Conservation (phyloP, 92 coral and sea anemone species). For the Pocillopora meandrina region DNA sequence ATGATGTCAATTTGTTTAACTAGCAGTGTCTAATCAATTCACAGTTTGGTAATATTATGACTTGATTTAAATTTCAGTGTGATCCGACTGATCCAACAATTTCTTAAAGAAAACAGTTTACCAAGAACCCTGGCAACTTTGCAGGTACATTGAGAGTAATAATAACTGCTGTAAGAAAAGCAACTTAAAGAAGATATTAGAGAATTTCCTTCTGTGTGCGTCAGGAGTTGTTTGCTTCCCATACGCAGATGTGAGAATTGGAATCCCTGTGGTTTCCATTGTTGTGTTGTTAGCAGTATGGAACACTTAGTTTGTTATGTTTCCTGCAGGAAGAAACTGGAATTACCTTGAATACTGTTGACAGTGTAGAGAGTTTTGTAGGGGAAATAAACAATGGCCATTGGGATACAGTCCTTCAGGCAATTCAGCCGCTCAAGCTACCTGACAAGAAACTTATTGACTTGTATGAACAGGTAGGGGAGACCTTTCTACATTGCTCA, state of each 20-base stretch:
- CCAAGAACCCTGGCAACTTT: constrained; percentile 90
- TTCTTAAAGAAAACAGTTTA: constrained; percentile 90
- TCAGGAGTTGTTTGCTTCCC: too few relatives aligned
- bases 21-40: too few relatives aligned
- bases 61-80: constrained; percentile 59
- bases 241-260: too few relatives aligned
- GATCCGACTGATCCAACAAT: constrained; percentile 90
- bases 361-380: constrained; percentile 97
- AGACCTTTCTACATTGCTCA: too few relatives aligned
- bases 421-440: constrained; percentile 91
- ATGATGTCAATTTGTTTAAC: too few relatives aligned
- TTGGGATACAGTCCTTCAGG: constrained; percentile 98
- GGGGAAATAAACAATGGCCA: constrained; percentile 98
- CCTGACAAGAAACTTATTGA: constrained; percentile 98
- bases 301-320: not conserved
- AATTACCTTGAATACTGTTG: constrained; percentile 93
- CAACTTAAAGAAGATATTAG: too few relatives aligned
- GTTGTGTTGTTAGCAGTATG: too few relatives aligned
- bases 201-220: too few relatives aligned
- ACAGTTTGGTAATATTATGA: not conserved
- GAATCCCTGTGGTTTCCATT: too few relatives aligned
- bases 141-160: constrained; percentile 62
- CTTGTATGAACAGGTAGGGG: constrained; percentile 93
- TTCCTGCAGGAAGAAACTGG: constrained; percentile 90
- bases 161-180: not conserved